phyloP scores from a whole-genome alignment of 2,113 vertebrate genomes.

The Dryoscopus gambensis region DNA sequence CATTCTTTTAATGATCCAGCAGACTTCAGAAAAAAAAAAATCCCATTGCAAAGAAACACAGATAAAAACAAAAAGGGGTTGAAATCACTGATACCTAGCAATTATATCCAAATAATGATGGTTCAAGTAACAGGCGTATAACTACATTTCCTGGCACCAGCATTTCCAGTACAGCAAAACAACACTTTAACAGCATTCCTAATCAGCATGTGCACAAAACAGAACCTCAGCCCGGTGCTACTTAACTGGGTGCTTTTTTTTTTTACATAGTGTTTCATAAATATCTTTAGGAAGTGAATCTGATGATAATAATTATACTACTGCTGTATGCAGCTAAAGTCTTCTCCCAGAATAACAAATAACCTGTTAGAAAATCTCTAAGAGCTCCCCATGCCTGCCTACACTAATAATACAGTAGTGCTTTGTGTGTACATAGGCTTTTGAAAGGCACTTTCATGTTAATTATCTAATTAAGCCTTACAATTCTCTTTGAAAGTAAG shows the following conservation, averaged over 20 bases:
- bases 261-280: conserved; percentile 40
- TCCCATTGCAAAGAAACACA: not conserved
- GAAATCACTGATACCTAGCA: not conserved
- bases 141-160: conserved; percentile 49
- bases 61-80: not conserved
- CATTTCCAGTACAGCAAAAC: conserved; percentile 50
- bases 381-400: conserved; percentile 54
- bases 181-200: conserved; percentile 46
- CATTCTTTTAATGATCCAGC: not conserved
- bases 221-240: not conserved
- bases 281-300: conserved; percentile 66
- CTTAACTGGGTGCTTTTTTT: not conserved
- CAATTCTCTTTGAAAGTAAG: conserved; percentile 30
- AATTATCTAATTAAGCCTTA: conserved; percentile 66
- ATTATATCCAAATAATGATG: conserved; percentile 51
- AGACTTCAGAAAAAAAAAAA: not conserved
- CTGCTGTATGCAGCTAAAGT: conserved; percentile 55
- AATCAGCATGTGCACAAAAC: conserved; percentile 61
- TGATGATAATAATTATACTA: conserved; percentile 58
- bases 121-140: conserved; percentile 46
- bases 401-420: conserved; percentile 60
- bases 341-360: conserved; percentile 56
- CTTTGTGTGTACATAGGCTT: conserved; percentile 46
- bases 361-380: conserved; percentile 42
- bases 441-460: conserved; percentile 43